A percentile compares a stretch with the other conserved stretches of the same genome.
Evolutionary conservation across 1,140 invertebrate species (phyloP).

Genomic region (Tetramorium simillimum): DNA sequence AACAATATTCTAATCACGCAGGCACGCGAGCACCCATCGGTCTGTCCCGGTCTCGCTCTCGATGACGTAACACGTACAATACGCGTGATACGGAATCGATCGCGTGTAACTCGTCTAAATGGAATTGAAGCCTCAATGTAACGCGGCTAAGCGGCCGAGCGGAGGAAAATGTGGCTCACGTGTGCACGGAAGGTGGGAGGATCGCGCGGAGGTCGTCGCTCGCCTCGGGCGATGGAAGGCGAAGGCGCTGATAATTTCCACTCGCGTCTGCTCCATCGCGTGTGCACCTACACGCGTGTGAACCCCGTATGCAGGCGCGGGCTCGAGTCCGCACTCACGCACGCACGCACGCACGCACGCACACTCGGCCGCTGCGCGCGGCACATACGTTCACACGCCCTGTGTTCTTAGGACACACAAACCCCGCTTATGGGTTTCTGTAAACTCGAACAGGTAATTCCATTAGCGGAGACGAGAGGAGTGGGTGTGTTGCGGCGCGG

Average conservation of each 20-base stretch:
- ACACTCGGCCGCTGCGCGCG: not conserved
- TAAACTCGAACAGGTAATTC: constrained; percentile 76
- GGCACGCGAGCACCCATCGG: not conserved
- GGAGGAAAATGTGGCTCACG: constrained; percentile 28
- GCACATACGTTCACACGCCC: constrained; percentile 65
- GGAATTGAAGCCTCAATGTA: not conserved
- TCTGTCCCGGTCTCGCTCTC: not conserved
- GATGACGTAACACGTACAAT: constrained; percentile 3
- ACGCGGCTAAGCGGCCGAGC: not conserved
- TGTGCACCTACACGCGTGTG: constrained; percentile 53
- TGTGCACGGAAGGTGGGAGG: constrained; percentile 19
- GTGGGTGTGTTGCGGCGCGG: constrained; percentile 68
- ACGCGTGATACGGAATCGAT: not conserved
- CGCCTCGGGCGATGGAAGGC: constrained; percentile 65
- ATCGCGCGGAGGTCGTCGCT: constrained; percentile 68
- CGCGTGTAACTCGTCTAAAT: constrained; percentile 6
- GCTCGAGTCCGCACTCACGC: constrained; percentile 2
- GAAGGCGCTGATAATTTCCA: constrained; percentile 72
- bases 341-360: too few species aligned
- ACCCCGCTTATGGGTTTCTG: constrained; percentile 74
- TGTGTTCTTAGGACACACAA: constrained; percentile 72
- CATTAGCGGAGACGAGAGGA: constrained; percentile 67
- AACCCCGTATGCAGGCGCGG: not conserved
- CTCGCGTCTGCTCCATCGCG: constrained; percentile 48
- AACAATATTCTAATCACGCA: constrained; percentile 33